phyloP scores from a whole-genome alignment of 2,888 invertebrate species.

The Deroplatys truncata region DNA sequence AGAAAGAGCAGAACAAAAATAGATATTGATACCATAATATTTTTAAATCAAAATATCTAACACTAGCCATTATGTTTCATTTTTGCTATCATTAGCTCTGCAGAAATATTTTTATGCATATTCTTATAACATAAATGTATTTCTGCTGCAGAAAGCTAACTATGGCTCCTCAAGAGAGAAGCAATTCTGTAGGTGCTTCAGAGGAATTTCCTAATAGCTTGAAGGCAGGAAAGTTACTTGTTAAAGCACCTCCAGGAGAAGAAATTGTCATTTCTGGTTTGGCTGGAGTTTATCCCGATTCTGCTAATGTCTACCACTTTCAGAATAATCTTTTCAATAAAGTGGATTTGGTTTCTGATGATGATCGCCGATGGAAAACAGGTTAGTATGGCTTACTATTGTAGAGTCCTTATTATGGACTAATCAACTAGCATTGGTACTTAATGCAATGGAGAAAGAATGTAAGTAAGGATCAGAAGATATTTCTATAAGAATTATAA shows the following conservation, averaged over 20 bases:
- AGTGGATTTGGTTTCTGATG: conserved; percentile 55
- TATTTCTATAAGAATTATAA: too few relatives aligned
- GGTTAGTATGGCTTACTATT: conserved; percentile 30
- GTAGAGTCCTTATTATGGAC: not conserved
- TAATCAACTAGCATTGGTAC: too few relatives aligned
- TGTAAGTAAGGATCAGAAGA: too few relatives aligned
- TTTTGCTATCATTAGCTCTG: too few relatives aligned
- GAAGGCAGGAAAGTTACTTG: conserved; percentile 49
- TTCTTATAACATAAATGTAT: not conserved
- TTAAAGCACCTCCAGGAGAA: conserved; percentile 56
- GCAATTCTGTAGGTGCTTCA: not conserved
- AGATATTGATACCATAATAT: too few relatives aligned
- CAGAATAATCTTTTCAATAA: conserved; percentile 61
- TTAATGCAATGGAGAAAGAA: too few relatives aligned
- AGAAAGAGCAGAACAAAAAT: too few relatives aligned
- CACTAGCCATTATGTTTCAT: too few relatives aligned
- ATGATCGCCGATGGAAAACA: conserved; percentile 44
- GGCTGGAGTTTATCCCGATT: conserved; percentile 73
- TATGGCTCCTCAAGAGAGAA: conserved; percentile 7
- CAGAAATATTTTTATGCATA: too few relatives aligned
- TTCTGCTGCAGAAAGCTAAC: not conserved
- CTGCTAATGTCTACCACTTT: conserved; percentile 67
- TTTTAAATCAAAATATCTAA: too few relatives aligned
- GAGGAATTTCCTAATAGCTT: not conserved
- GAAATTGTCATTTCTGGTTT: conserved; percentile 65